phyloP scores from a whole-genome alignment of 2,888 invertebrate species.

The Cheilosia grossa region DNA sequence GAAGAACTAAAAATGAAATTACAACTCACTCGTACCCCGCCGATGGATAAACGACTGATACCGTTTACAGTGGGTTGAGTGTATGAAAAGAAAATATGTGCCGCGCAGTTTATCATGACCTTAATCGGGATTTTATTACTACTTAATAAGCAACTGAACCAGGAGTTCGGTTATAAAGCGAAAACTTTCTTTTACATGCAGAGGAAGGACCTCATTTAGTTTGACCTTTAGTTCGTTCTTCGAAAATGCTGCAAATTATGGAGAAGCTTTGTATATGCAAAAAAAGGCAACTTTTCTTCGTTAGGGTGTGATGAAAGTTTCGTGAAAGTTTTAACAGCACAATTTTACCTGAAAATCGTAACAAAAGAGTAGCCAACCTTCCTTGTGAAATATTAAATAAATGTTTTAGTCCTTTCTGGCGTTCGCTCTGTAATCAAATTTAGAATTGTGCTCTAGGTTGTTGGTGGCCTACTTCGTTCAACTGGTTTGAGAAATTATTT shows the following conservation, averaged over 20 bases:
- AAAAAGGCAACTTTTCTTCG: constrained; percentile 7
- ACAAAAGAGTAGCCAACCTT: constrained; percentile 1
- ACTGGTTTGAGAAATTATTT: background rate
- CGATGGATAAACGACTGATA: background rate
- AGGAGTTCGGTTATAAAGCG: constrained; percentile 5
- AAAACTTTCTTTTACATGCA: constrained; percentile 9
- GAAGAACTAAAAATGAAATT: constrained; percentile 26
- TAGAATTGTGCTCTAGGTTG: background rate
- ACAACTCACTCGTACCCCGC: background rate
- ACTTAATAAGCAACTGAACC: constrained; percentile 24
- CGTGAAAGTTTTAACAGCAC: constrained; percentile 15
- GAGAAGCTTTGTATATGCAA: background rate
- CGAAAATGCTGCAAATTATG: background rate
- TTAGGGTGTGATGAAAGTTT: constrained; percentile 26
- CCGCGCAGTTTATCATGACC: constrained; percentile 13
- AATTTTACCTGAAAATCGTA: background rate
- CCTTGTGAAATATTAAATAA: constrained; percentile 2
- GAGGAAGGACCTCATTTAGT: background rate
- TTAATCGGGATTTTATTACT: constrained; percentile 14
- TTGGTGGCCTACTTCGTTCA: background rate
- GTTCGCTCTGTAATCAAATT: background rate
- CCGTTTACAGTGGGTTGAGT: background rate
- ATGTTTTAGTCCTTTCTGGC: background rate
- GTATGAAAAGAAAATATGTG: background rate
- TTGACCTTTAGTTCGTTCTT: background rate